Evolutionary conservation across 1,140 invertebrate genomes (phyloP).

Genomic region (Oscheius sp.): DNA sequence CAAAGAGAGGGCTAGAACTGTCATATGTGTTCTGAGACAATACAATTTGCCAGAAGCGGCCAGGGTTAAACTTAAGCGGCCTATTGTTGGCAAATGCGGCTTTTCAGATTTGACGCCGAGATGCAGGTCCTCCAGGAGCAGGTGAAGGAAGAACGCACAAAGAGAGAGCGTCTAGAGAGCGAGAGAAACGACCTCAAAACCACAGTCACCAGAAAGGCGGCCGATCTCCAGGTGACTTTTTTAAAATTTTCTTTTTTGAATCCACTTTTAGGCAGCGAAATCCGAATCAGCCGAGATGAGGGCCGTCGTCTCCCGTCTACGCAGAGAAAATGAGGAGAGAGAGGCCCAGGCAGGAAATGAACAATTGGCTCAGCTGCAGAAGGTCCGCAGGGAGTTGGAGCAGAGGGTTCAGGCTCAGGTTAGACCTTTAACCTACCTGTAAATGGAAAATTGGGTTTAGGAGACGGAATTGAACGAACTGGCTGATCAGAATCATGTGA

Average conservation of each 20-base stretch:
- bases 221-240: conserved; percentile 28
- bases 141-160: not conserved
- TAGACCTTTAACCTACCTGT: not conserved
- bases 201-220: conserved; percentile 20
- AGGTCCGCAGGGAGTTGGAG: conserved; percentile 34
- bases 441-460: not conserved
- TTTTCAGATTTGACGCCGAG: conserved; percentile 38
- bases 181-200: conserved; percentile 1
- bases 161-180: conserved; percentile 10
- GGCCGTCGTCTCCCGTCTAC: not conserved
- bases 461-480: conserved; percentile 44
- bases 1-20: no score
- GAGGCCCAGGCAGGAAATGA: conserved; percentile 19
- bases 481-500: conserved; percentile 18
- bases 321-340: conserved; percentile 19
- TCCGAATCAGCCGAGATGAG: conserved; percentile 30
- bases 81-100: not conserved
- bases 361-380: conserved; percentile 10
- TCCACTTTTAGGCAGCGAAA: conserved; percentile 21
- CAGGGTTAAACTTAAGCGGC: no score
- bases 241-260: conserved; percentile 2
- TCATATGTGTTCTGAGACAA: no score
- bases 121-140: conserved; percentile 25
- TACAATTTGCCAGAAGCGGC: no score
- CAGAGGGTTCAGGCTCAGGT: conserved; percentile 30